A percentile compares a stretch with the other conserved stretches of the same genome.
phyloP scores from a whole-genome alignment of 2,888 invertebrate species.

The Stenotaenia linearis region DNA sequence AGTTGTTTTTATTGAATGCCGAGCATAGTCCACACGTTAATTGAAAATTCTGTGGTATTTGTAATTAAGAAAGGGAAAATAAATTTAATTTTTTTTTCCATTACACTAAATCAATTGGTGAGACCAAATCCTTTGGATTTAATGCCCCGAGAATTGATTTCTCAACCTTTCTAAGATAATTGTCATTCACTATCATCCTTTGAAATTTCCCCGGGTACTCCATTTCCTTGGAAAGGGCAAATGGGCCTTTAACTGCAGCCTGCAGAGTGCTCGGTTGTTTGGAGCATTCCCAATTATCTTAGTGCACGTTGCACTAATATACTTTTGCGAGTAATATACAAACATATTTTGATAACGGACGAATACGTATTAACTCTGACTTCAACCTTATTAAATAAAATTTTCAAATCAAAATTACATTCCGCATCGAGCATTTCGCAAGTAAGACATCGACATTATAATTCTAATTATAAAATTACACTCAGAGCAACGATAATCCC shows the following conservation, averaged over 20 bases:
- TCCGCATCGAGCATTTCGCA: neutral
- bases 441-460: neutral
- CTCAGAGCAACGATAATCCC: neutral
- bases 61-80: neutral
- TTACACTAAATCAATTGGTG: neutral
- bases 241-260: neutral
- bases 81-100: conserved; percentile 1
- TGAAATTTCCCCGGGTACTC: neutral
- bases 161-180: neutral
- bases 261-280: neutral
- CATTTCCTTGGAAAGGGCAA: neutral
- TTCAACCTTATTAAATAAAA: neutral
- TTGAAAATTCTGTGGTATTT: neutral
- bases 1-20: neutral
- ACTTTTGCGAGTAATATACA: neutral
- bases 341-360: neutral
- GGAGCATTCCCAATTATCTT: neutral
- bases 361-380: neutral
- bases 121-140: neutral
- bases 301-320: neutral
- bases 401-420: neutral
- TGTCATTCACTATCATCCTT: neutral
- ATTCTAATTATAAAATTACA: neutral
- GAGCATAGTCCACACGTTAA: neutral
- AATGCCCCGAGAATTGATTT: neutral